phyloP scores from a whole-genome alignment of 2,797 vertebrate species.

The Spatula versicolor region DNA sequence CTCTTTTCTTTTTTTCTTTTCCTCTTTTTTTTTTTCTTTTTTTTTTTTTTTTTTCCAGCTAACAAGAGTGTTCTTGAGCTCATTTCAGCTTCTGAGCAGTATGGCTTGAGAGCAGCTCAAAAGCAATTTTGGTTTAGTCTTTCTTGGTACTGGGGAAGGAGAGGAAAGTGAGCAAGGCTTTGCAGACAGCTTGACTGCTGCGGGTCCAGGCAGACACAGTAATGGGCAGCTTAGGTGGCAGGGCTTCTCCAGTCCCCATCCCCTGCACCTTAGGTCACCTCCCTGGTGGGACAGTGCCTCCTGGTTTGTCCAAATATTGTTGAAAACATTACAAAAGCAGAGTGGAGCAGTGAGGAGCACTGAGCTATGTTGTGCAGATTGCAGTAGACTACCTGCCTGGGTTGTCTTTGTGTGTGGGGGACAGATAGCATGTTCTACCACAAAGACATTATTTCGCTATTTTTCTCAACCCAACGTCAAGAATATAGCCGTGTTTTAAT shows the following conservation, averaged over 20 bases:
- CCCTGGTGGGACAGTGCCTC: fast-evolving
- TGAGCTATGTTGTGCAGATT: no score
- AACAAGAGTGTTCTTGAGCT: not conserved
- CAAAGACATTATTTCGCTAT: not conserved
- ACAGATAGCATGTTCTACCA: not conserved
- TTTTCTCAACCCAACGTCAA: not conserved
- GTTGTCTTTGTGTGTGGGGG: fast-evolving
- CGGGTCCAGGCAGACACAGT: fast-evolving
- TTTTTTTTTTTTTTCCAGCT: not conserved
- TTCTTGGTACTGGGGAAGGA: not conserved
- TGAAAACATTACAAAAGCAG: not conserved
- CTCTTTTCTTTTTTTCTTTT: not conserved
- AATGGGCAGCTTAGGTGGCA: no score
- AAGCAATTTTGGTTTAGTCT: not conserved
- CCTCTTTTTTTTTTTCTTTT: not conserved
- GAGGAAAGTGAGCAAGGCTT: not conserved
- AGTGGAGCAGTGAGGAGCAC: not conserved
- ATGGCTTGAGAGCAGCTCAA: not conserved
- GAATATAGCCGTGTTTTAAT: not conserved
- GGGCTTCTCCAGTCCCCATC: not conserved
- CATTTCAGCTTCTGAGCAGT: not conserved
- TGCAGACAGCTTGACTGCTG: not conserved
- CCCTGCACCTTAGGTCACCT: not conserved
- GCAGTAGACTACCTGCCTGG: not conserved
- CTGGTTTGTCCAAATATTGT: not conserved